Evolutionary conservation across 2,888 invertebrate genomes (phyloP).

Genomic region (Drosophila rellima): DNA sequence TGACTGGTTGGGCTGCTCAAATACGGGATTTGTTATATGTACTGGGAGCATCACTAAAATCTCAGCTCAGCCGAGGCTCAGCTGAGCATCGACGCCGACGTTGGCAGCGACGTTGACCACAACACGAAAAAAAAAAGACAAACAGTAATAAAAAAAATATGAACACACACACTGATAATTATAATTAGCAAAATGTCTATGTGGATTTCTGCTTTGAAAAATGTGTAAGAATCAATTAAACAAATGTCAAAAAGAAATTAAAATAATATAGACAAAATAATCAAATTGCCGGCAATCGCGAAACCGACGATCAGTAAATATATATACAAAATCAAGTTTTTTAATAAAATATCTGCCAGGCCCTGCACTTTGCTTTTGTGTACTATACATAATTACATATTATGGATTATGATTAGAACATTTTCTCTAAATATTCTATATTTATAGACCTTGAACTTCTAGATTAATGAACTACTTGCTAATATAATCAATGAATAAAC

Average conservation of each 20-base stretch:
- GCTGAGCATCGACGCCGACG: slow-evolving; percentile 22
- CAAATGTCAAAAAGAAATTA: slow-evolving; percentile 2
- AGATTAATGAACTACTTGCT: neutral
- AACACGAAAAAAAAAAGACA: slow-evolving; percentile 3
- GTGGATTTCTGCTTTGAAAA: slow-evolving; percentile 3
- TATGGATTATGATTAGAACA: neutral
- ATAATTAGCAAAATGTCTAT: slow-evolving; percentile 24
- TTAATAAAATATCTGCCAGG: slow-evolving; percentile 2
- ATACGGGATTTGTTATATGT: slow-evolving; percentile 66
- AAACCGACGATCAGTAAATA: neutral
- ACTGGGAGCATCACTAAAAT: slow-evolving; percentile 37
- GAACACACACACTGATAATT: slow-evolving; percentile 41
- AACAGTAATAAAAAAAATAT: slow-evolving; percentile 4
- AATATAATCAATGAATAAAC: neutral
- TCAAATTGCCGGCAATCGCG: slow-evolving; percentile 39
- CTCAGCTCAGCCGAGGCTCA: slow-evolving; percentile 16
- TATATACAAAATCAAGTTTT: slow-evolving; percentile 18
- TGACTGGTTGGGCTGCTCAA: slow-evolving; percentile 64
- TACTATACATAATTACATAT: neutral
- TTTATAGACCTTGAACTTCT: neutral
- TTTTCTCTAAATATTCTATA: slow-evolving; percentile 2
- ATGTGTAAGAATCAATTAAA: slow-evolving; percentile 18
- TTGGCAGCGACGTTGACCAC: slow-evolving; percentile 27
- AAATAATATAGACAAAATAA: slow-evolving; percentile 17
- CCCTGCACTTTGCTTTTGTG: neutral